Conservation (phyloP, 64 coral and sea anemone genomes). For the Trachythela sp. region DNA sequence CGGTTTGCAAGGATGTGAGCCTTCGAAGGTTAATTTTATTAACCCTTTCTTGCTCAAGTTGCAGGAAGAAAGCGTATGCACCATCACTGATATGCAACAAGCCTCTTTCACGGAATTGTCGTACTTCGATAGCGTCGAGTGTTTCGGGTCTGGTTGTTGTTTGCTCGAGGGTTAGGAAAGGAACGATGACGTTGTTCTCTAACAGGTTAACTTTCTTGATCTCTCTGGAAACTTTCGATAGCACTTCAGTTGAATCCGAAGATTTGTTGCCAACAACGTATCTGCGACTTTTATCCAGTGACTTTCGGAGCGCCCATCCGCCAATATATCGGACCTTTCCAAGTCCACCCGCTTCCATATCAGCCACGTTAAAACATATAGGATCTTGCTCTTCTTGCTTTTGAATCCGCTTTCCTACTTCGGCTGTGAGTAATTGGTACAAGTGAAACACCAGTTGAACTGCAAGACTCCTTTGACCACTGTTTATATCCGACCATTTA, state of each 20-base stretch:
- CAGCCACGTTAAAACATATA: background rate
- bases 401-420: background rate
- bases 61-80: background rate
- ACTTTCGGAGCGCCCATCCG: slow-evolving; percentile 11
- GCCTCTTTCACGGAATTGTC: background rate
- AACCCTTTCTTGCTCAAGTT: background rate
- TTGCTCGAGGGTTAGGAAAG: background rate
- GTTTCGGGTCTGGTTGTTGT: background rate
- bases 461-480: slow-evolving; percentile 14
- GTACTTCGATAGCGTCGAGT: background rate
- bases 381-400: background rate
- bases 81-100: background rate
- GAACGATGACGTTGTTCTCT: background rate
- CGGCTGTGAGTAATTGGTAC: slow-evolving; percentile 1
- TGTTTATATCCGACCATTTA: background rate
- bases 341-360: slow-evolving; percentile 1
- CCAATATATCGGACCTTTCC: slow-evolving; percentile 30
- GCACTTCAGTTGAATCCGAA: background rate
- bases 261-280: background rate
- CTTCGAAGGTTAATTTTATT: background rate
- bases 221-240: background rate
- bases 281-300: slow-evolving; percentile 10
- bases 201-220: background rate
- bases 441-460: background rate
- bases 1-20: too few relatives aligned